Evolutionary conservation across 2,888 invertebrate genomes (phyloP), one percentile per base, ranked within the genome.

Genomic region (Chrysina gloriosa): DNA sequence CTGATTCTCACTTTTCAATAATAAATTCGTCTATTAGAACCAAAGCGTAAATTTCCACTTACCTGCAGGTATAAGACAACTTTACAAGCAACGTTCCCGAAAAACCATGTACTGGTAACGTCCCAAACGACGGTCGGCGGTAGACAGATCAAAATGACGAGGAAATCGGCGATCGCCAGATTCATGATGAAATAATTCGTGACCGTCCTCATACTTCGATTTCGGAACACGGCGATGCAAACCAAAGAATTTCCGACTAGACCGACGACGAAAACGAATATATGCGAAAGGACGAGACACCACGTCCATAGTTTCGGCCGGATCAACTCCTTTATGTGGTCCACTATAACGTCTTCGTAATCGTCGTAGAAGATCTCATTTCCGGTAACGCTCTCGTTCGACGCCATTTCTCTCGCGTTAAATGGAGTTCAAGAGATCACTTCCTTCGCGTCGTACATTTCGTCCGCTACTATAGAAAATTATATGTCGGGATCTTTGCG

Each of bases 121-220:
- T 97, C 96, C 92, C 94, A 95, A 7, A 94, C 83, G 34, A 95
- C 92, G 0, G 94, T 92, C 0, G 95, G 92, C 0, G 96, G 96
- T 73, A 96, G 85, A 81, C 96, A 97, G 73, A 96, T 89, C 61
- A 96, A 82, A 42, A 97, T 92, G 71, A 97, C 96, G 84, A 96
- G 87, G 77, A 97, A 93, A 81, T 97, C 96, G 0, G 92, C 92
- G 45, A 92, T 87, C 0, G 96, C 95, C 75, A 96, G 84, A 80
- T 97, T 96, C 67, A 95, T 94, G 78, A 97, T 93, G 82, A 96
- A 96, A 80, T 94, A 93, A 83, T 97, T 97, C 67, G 97, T 97
- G 47, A 97, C 95, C 0, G 95, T 96, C 72, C 95, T 86, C 95
- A 97, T 96, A 0, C 90, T 88, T 75, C 91, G 92, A 79, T 96